phyloP scores from a whole-genome alignment of 2,888 invertebrate genomes.

The Agonopterix subpropinquella region DNA sequence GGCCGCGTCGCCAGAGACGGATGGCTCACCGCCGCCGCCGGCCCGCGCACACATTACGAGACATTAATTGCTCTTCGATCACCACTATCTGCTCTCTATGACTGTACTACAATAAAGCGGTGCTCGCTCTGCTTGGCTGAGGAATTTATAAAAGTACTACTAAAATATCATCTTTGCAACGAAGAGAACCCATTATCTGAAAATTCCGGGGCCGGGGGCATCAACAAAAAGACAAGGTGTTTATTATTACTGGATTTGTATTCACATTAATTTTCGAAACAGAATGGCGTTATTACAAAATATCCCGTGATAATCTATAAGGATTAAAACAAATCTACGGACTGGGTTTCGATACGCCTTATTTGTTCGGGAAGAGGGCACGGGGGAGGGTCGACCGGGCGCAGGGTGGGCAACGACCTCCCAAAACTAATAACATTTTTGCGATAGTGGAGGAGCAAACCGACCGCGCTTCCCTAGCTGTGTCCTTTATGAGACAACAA shows the following conservation, averaged over 20 bases:
- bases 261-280: too few relatives aligned
- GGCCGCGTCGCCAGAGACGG: constrained; percentile 52
- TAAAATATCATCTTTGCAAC: too few relatives aligned
- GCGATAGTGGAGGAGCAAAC: constrained; percentile 59
- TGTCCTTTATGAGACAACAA: constrained; percentile 63
- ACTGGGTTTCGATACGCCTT: constrained; percentile 43
- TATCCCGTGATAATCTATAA: constrained; percentile 5
- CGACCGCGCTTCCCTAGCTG: constrained; percentile 49
- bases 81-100: constrained; percentile 23
- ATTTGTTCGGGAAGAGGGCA: constrained; percentile 46
- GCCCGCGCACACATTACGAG: constrained; percentile 36
- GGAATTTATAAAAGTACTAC: too few relatives aligned
- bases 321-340: constrained; percentile 19
- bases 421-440: constrained; percentile 74
- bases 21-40: constrained; percentile 34
- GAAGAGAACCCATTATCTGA: too few relatives aligned
- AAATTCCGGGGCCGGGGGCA: too few relatives aligned
- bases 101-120: not conserved
- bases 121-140: too few relatives aligned
- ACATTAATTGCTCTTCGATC: constrained; percentile 55
- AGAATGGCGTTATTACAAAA: not conserved
- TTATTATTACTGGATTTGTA: too few relatives aligned
- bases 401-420: constrained; percentile 61
- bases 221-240: too few relatives aligned
- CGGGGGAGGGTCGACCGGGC: constrained; percentile 44